Percentiles rank a stretch among this genome's conserved stretches.
These are phyloP conservation scores for silkworm (Bombyx mori) DNA, from an alignment of 1,140 invertebrate genomes.

Conservation along the genomic window DNA sequence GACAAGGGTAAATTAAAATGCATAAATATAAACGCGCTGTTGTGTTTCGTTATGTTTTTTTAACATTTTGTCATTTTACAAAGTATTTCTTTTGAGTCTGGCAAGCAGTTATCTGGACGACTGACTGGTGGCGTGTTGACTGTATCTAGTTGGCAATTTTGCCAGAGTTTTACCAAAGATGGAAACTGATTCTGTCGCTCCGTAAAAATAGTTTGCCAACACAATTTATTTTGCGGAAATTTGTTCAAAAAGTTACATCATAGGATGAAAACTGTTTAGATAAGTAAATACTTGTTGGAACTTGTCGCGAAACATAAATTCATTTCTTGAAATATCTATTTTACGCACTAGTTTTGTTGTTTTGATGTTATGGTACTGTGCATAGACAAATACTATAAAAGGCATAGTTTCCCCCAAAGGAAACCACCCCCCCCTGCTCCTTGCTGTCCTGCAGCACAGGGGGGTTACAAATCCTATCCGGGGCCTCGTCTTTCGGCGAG, in stretches of 20 bases:
- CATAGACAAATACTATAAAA: neutral
- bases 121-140: conserved; percentile 14
- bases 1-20: conserved; percentile 21
- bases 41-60: conserved; percentile 2
- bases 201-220: neutral
- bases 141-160: conserved; percentile 6
- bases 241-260: too few relatives aligned
- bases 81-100: conserved; percentile 16
- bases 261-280: too few relatives aligned
- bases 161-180: conserved; percentile 7
- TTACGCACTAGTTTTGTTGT: neutral
- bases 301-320: too few relatives aligned
- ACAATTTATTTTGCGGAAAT: too few relatives aligned
- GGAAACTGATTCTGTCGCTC: conserved; percentile 3
- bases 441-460: too few relatives aligned
- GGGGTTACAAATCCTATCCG: too few relatives aligned
- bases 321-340: neutral
- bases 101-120: conserved; percentile 19
- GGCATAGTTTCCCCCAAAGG: conserved; percentile 10
- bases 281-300: too few relatives aligned
- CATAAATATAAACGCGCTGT: conserved; percentile 18
- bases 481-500: too few relatives aligned
- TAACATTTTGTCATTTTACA: conserved; percentile 16
- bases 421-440: too few relatives aligned
- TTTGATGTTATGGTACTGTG: neutral